A percentile compares a stretch with the other conserved stretches of the same genome.
Evolutionary conservation across 2,113 vertebrate species (phyloP).

Genomic region (Ranitomeya variabilis): DNA sequence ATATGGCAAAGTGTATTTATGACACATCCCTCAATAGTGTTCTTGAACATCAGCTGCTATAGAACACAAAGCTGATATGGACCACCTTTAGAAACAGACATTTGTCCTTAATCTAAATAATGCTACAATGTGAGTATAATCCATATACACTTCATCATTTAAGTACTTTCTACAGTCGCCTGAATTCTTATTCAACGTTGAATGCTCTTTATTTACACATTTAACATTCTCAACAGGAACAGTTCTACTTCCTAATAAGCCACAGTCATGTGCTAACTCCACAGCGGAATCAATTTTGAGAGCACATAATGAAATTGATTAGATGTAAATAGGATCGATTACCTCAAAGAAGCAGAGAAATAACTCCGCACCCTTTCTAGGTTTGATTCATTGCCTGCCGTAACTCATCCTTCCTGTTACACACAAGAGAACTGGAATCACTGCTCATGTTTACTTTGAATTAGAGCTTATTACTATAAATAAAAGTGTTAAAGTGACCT

Average conservation of each 20-base stretch:
- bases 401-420: neutral
- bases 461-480: neutral
- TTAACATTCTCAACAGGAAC: neutral
- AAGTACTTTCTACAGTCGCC: neutral
- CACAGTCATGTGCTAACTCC: neutral
- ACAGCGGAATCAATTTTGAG: constrained; percentile 27
- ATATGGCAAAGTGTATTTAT: no score
- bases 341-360: neutral
- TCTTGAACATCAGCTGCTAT: no score
- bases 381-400: constrained; percentile 12
- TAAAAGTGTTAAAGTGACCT: neutral
- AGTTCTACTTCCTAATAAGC: constrained; percentile 3
- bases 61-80: no score
- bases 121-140: neutral
- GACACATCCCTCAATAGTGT: no score
- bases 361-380: constrained; percentile 16
- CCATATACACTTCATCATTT: neutral
- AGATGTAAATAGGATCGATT: constrained; percentile 47
- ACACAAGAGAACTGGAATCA: neutral
- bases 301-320: constrained; percentile 48
- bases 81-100: no score
- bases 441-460: neutral
- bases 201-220: constrained; percentile 20
- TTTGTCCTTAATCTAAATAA: neutral
- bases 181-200: neutral